Evolutionary conservation across 2,113 vertebrate genomes (phyloP).

Genomic region (Nycticebus coucang): DNA sequence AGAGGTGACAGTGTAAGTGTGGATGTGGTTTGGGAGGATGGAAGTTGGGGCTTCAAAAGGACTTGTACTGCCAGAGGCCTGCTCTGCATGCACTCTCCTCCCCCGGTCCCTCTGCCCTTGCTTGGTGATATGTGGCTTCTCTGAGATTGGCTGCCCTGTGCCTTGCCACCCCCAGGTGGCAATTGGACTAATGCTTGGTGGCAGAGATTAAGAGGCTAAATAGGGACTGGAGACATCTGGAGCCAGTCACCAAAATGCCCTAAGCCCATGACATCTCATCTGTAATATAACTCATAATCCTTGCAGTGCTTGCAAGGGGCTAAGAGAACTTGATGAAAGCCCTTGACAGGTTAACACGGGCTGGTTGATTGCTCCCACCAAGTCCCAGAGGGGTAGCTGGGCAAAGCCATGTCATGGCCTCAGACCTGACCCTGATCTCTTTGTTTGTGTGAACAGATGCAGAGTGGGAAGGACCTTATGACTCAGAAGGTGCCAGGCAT

Average conservation of each 20-base stretch:
- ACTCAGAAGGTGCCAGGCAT: background rate
- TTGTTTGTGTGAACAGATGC: conserved; percentile 61
- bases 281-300: background rate
- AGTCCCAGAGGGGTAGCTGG: background rate
- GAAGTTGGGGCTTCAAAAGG: background rate
- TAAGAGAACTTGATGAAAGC: background rate
- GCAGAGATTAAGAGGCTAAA: background rate
- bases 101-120: background rate
- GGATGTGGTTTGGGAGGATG: background rate
- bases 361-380: background rate
- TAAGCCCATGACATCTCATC: background rate
- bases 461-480: background rate
- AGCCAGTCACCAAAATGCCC: background rate
- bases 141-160: background rate
- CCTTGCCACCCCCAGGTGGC: background rate
- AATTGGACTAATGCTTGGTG: background rate
- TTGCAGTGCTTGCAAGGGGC: background rate
- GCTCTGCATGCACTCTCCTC: too few species aligned
- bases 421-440: conserved; percentile 15
- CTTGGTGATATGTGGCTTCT: background rate
- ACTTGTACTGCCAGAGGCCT: background rate
- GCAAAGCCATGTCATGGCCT: background rate
- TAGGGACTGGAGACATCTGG: background rate
- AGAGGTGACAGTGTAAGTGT: accelerated
- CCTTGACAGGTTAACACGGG: background rate